Conservation (phyloP, 2,888 invertebrate genomes). For the Pelosia muscerda region DNA sequence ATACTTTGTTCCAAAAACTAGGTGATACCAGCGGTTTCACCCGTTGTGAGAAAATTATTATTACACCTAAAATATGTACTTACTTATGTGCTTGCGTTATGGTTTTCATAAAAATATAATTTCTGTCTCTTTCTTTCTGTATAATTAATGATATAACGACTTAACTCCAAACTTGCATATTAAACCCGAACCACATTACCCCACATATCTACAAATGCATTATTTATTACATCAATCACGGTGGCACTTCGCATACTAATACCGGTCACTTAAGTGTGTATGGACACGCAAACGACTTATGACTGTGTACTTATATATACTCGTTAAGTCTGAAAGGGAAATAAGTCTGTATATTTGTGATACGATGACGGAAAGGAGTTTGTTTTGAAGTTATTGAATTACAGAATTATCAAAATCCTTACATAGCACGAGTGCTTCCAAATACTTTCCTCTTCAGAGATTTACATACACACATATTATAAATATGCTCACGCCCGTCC, state of each 20-base stretch:
- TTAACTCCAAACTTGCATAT: background rate
- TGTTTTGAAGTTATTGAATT: background rate
- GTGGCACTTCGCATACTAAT: constrained; percentile 36
- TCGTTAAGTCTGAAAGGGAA: background rate
- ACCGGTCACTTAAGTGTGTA: constrained; percentile 18
- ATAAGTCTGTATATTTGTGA: background rate
- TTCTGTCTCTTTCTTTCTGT: background rate
- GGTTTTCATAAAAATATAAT: background rate
- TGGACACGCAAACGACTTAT: constrained; percentile 30
- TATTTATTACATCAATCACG: constrained; percentile 41
- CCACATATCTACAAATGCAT: constrained; percentile 22
- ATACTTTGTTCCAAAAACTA: no score
- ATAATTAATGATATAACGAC: background rate
- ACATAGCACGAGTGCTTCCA: no score
- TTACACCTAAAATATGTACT: no score
- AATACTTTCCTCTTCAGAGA: no score
- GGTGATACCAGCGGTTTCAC: no score
- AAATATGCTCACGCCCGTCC: no score
- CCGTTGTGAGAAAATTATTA: no score
- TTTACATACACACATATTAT: no score
- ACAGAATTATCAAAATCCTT: no score
- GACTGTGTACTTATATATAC: background rate
- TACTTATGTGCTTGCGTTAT: background rate
- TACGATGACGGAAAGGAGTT: background rate
- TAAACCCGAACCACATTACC: background rate